phyloP scores from a whole-genome alignment of 2,888 invertebrate species.

The Dynastes hyllus region DNA sequence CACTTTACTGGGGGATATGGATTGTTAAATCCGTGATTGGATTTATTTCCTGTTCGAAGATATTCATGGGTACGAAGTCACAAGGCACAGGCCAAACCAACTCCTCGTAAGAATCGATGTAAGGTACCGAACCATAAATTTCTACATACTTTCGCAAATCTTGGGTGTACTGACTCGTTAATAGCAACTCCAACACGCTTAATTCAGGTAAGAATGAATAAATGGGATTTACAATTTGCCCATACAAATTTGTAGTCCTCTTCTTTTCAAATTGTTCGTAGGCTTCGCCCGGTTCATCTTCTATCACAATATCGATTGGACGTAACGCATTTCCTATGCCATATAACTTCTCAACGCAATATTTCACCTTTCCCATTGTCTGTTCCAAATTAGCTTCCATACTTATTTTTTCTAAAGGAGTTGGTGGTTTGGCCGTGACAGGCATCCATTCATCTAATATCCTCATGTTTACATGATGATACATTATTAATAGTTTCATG shows the following conservation, averaged over 20 bases:
- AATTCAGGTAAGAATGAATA: conserved; percentile 73
- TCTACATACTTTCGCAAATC: conserved; percentile 68
- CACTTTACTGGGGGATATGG: background rate
- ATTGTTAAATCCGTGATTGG: conserved; percentile 55
- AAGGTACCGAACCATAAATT: conserved; percentile 70
- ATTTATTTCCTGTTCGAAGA: conserved; percentile 56
- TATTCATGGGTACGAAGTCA: conserved; percentile 59
- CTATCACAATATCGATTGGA: conserved; percentile 32
- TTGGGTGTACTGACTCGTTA: conserved; percentile 69
- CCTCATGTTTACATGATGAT: conserved; percentile 69
- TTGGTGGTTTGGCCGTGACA: conserved; percentile 69
- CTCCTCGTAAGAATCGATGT: conserved; percentile 61
- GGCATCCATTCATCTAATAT: conserved; percentile 55
- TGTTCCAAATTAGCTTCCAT: conserved; percentile 55
- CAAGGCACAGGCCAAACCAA: conserved; percentile 59
- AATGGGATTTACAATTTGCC: conserved; percentile 38
- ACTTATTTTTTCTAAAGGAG: conserved; percentile 71
- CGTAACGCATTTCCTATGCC: conserved; percentile 49
- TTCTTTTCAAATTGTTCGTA: background rate
- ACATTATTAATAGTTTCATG: conserved; percentile 70
- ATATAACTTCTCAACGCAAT: conserved; percentile 56
- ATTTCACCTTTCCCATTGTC: conserved; percentile 51
- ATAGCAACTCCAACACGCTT: conserved; percentile 71
- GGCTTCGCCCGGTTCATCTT: conserved; percentile 22
- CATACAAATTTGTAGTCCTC: conserved; percentile 12